A percentile compares a stretch with the other conserved stretches of the same genome.
Evolutionary conservation across 1,140 invertebrate genomes (phyloP).

Genomic region (Branchinecta lynchi): DNA sequence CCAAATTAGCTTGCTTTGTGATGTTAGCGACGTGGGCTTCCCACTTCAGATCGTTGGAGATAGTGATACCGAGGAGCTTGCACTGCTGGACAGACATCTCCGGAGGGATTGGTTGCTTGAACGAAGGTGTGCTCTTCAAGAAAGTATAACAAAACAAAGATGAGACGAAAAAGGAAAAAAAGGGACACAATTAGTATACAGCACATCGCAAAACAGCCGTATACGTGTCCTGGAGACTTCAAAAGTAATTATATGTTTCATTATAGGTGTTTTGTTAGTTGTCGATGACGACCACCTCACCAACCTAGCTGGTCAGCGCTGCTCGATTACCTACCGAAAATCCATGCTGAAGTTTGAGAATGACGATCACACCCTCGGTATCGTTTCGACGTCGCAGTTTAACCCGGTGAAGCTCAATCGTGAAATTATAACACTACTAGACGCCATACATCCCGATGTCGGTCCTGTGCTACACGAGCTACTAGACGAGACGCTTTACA

Average conservation of each 20-base stretch:
- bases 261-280: constrained; percentile 12
- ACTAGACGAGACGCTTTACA: neutral
- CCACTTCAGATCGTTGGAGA: too few relatives aligned
- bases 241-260: neutral
- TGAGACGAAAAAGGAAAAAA: too few relatives aligned
- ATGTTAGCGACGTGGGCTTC: too few relatives aligned
- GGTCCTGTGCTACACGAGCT: neutral
- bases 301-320: neutral
- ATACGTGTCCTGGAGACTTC: too few relatives aligned
- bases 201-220: too few relatives aligned
- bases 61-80: too few relatives aligned
- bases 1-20: too few relatives aligned
- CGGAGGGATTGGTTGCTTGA: too few relatives aligned
- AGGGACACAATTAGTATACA: too few relatives aligned
- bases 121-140: too few relatives aligned
- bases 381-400: constrained; percentile 10
- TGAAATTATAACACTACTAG: constrained; percentile 14
- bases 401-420: constrained; percentile 10
- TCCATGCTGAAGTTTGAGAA: constrained; percentile 14
- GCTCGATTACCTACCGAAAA: neutral
- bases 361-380: neutral
- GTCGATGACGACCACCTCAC: neutral
- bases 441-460: constrained; percentile 1
- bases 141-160: too few relatives aligned
- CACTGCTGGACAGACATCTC: too few relatives aligned